Base-by-base conservation (phyloP, 2,113 vertebrate genomes). In the Cinclus mexicanus region DNA sequence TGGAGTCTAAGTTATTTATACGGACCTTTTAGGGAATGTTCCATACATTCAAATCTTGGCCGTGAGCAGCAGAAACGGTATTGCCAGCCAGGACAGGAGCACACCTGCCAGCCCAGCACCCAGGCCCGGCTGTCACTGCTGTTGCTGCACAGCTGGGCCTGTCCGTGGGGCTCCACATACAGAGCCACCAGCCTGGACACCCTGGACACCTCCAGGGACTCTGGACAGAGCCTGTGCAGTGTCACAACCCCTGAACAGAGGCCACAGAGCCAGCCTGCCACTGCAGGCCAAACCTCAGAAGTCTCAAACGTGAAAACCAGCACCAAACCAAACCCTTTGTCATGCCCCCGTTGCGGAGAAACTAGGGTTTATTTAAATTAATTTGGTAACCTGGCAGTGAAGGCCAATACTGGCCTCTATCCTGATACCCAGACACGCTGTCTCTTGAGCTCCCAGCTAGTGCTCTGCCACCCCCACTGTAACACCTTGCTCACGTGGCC, bases 221-320 rank as follows among this genome's bases (percentile, higher is more conserved):
- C n/a, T 0, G 2, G 42, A 31, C 46, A n/a, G 12, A 21, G 47
- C 67, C 20, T 53, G 7, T 20, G 56, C 67, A 52, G 25, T 7
- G 47, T 17, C 46, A 61, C 56, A 71, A 1, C 8, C 49, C 57
- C 57, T 0, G 0, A 26, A 46, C 5, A 12, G 49, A 39, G n/a
- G n/a, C 49, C 28, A 22, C 0, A 0, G 26, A 55, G 57, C 11
- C 0, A 1, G 39, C 14, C 49, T 49, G 1, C 26, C 0, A 0
- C 24, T 1, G 3, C 2, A 8, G 22, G 65, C 35, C 49, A 67
- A 46, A 42, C 49, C 15, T 23, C 14, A 6, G 6, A 24, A 55
- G 13, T 6, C 26, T 53, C 57, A 18, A 46, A 26, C 0, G 1
- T 37, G 15, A 63, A 85, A 78, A 50, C 21, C n/a, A 26, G 52